Evolutionary conservation across 2,797 vertebrate species (phyloP).

Genomic region (Miichthys miiuy): DNA sequence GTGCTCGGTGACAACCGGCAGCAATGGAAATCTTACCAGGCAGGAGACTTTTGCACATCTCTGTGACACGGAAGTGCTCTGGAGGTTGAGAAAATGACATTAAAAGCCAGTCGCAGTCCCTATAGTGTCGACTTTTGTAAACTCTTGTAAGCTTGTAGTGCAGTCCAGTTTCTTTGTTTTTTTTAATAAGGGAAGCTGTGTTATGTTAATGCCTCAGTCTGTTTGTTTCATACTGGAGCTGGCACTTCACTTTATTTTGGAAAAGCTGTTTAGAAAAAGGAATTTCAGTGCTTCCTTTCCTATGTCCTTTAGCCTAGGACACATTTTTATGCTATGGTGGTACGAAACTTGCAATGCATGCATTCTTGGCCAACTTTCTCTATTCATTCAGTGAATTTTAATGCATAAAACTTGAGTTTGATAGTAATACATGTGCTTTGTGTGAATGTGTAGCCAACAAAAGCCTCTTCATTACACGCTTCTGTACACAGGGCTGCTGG

Average conservation of each 20-base stretch:
- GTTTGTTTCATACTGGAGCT: background rate
- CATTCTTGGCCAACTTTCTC: background rate
- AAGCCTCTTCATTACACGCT: slow-evolving; percentile 31
- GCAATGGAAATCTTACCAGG: slow-evolving; percentile 52
- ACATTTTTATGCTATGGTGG: background rate
- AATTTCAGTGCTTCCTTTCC: background rate
- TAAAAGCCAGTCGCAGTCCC: slow-evolving; percentile 3
- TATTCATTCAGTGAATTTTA: slow-evolving; percentile 10
- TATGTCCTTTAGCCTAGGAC: background rate
- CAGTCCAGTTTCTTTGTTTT: background rate
- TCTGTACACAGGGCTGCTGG: slow-evolving; percentile 6
- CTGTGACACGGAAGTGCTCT: slow-evolving; percentile 34
- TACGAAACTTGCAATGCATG: background rate
- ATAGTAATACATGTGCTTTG: slow-evolving; percentile 18
- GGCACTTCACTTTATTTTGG: background rate
- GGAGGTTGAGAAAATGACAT: slow-evolving; percentile 31
- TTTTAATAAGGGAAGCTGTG: background rate
- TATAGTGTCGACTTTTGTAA: background rate
- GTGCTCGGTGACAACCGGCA: slow-evolving; percentile 61
- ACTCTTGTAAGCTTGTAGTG: background rate
- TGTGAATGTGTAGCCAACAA: slow-evolving; percentile 18
- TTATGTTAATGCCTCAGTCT: background rate
- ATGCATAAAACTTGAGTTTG: background rate
- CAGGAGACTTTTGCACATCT: slow-evolving; percentile 39
- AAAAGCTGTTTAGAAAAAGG: background rate